These are phyloP conservation scores for Otolemur crassicaudatus DNA, from an alignment of 2,797 vertebrate species.

Conservation along the genomic window DNA sequence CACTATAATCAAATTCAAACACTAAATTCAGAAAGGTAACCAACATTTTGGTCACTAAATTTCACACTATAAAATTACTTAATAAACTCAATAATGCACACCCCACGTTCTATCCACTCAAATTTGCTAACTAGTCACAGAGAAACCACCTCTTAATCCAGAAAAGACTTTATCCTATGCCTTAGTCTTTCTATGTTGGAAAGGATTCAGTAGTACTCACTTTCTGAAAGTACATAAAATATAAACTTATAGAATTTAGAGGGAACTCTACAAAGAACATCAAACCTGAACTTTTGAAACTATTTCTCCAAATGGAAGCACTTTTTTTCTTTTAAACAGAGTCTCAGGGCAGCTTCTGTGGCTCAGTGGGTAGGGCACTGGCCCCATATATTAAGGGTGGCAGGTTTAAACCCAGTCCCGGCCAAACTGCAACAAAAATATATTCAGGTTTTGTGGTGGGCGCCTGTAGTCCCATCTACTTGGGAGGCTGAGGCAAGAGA, in stretches of 20 bases:
- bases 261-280: not conserved
- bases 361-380: no score
- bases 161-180: not conserved
- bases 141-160: not conserved
- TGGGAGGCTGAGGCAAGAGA: no score
- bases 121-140: not conserved
- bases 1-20: conserved; percentile 8
- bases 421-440: no score
- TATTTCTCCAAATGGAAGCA: not conserved
- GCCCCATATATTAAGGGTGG: no score
- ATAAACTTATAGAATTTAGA: not conserved
- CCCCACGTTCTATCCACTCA: not conserved
- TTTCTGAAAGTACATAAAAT: conserved; percentile 6
- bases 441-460: no score
- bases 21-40: not conserved
- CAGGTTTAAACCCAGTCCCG: no score
- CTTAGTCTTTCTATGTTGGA: not conserved
- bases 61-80: not conserved
- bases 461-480: no score
- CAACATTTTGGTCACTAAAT: not conserved
- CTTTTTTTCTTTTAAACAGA: not conserved
- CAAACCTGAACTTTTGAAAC: not conserved
- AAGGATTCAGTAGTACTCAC: not conserved
- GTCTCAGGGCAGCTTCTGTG: no score
- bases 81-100: not conserved